Evolutionary conservation across 2,888 invertebrate species (phyloP), one percentile per base, ranked within the genome.

Genomic region (Ptychoptera albimana): DNA sequence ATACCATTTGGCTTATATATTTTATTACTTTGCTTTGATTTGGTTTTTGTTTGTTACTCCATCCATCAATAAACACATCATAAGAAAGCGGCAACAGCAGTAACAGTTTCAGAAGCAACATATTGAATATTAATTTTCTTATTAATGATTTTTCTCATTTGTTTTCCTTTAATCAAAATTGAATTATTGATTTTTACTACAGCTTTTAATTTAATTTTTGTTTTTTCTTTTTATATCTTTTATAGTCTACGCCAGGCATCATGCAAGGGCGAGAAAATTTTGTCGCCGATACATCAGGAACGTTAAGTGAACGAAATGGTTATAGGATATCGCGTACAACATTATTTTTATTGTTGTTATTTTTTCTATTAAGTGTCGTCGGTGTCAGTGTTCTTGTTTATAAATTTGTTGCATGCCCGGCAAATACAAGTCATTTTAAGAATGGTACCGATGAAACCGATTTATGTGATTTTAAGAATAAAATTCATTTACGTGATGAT

Each of bases 371-470:
- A 50, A 75, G 77, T 8, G 59, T 84, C 41, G 69, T 82, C 23
- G 77, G 76, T 37, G 82, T 82, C 2, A 81, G 82, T 8, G 71
- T 86, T 31, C 64, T 85, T 50, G 82, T 84, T 15, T 83, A 84
- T 60, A 81, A 82, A 61, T 77, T 83, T 53, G 77, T 80, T 12
- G 74, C 79, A 0, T 81, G 81, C 52, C 71, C 74, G 2, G 66
- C 70, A 44, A 7, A 7, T 7, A 23, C 23, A 23, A 23, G 7
- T 23, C 23, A 23, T 23, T 23, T 5, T 23, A 23, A 7, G 7
- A 23, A 23, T 23, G 23, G 63, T 69, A 12, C 41, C 50, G 31
- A 32, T 40, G 8, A 39, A 41, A 41, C 12, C 30, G 39, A 43
- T 37, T 37, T 46, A 10, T 48, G 46, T 40, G 42, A 47, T 14